Conservation (phyloP, 2,888 invertebrate genomes). For the Cistogaster globosa region DNA sequence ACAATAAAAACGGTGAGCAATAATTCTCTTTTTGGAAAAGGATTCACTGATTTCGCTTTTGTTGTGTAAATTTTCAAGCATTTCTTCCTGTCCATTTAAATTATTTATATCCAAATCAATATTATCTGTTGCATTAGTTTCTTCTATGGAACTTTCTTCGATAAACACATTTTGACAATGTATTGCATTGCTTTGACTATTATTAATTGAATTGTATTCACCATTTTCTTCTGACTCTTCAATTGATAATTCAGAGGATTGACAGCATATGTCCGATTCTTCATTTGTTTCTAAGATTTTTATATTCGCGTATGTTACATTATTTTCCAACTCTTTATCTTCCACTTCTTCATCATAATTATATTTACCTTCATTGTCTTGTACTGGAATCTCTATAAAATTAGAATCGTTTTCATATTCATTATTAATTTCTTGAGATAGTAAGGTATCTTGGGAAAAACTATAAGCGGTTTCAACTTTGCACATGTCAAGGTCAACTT, state of each 20-base stretch:
- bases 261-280: conserved; percentile 43
- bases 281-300: conserved; percentile 53
- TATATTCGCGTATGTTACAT: conserved; percentile 40
- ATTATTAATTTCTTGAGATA: conserved; percentile 33
- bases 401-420: conserved; percentile 37
- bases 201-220: conserved; percentile 73
- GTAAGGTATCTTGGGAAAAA: conserved; percentile 40
- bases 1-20: conserved; percentile 72
- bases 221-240: conserved; percentile 65
- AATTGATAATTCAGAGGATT: conserved; percentile 44
- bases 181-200: conserved; percentile 67
- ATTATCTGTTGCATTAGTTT: conserved; percentile 8
- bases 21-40: background rate
- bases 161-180: conserved; percentile 43
- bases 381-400: conserved; percentile 28
- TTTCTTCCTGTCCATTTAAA: conserved; percentile 10
- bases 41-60: conserved; percentile 16
- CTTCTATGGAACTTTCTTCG: conserved; percentile 68
- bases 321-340: conserved; percentile 69
- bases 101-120: conserved; percentile 22
- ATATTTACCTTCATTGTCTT: conserved; percentile 1
- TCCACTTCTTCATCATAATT: conserved; percentile 53
- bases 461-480: conserved; percentile 27
- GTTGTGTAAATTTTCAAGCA: background rate
- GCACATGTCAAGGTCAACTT: background rate